A percentile compares a stretch with the other conserved stretches of the same genome.
These are phyloP conservation scores for Lontra canadensis DNA, from an alignment of 2,113 vertebrate genomes.

Conservation along the genomic window DNA sequence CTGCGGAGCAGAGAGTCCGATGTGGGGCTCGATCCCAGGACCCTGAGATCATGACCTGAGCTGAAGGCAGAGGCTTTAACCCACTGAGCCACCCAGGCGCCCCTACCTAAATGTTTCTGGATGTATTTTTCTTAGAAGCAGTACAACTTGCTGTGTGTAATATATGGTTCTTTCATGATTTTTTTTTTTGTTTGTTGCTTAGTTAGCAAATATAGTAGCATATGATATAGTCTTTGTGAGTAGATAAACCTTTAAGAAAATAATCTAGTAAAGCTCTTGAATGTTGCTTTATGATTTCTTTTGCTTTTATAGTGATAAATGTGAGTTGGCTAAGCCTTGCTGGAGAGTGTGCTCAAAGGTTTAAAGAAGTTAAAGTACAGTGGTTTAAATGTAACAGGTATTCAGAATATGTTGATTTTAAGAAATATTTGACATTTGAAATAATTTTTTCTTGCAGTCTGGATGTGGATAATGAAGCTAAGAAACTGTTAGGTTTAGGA, in stretches of 20 bases:
- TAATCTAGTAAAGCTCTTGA: not conserved
- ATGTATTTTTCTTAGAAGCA: not conserved
- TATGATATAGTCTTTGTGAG: not conserved
- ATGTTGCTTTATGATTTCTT: not conserved
- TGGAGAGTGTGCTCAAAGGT: not conserved
- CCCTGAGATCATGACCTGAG: no score
- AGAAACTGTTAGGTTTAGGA: conserved; percentile 95
- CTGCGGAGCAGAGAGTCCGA: no score
- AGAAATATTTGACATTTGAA: conserved; percentile 43
- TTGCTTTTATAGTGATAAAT: not conserved
- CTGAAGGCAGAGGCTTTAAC: no score
- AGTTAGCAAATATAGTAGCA: not conserved
- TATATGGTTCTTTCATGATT: not conserved
- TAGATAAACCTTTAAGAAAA: not conserved
- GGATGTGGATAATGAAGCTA: conserved; percentile 94
- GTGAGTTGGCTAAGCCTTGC: not conserved
- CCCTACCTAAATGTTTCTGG: not conserved
- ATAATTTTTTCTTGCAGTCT: conserved; percentile 77
- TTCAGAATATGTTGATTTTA: not conserved
- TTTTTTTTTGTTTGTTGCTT: not conserved
- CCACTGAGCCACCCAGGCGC: no score
- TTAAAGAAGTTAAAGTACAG: not conserved
- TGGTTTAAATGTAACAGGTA: not conserved
- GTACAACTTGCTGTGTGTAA: not conserved
- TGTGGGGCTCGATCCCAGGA: no score